Evolutionary conservation across 2,797 vertebrate species (phyloP), one percentile per base, ranked within the genome.

Genomic region (Manis pentadactyla): DNA sequence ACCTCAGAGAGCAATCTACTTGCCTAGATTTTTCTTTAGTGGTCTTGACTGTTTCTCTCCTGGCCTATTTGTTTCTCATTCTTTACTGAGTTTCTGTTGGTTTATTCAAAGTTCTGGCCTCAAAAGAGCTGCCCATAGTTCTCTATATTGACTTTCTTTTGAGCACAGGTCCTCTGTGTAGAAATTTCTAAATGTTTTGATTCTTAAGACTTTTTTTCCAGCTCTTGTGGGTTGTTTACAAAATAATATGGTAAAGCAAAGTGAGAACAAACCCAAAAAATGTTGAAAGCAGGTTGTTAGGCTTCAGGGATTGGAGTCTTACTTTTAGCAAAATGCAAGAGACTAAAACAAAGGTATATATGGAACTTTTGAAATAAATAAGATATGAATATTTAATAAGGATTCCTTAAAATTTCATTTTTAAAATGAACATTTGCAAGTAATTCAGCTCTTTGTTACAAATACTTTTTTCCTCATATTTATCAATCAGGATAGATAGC

Each of bases 171-270:
- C 55, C 27, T 94, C 7, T 95, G 9, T 83, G 21, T 71, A 27
- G 59, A 85, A 90, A 68, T 90, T 73, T 93, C 71, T 93, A 31
- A 93, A 87, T 93, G n/a, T 96, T 93, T 96, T 95, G 39, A 61
- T 92, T 77, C 82, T 29, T 86, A 68, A 89, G 19, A 74, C 21
- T 79, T 86, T 75, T 94, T 88, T 94, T 94, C 31, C 7, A 79
- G 57, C 21, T 90, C 31, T 74, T 79, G 1, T 88, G 78, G 31
- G 7, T 93, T 93, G 7, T 86, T 95, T 86, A 78, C 13, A 87
- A 96, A 95, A 97, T 75, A 75, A 78, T 82, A 69, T 37, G 42
- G 59, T 79, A 81, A 93, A 89, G n/a, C 46, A 83, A 94, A 84
- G 74, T 75, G 49, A n/a, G 57, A n/a, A 87, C 31, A 94, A 8